These are phyloP conservation scores for Harlomillsia oculata DNA, from an alignment of 1,140 invertebrate species.

Conservation along the genomic window DNA sequence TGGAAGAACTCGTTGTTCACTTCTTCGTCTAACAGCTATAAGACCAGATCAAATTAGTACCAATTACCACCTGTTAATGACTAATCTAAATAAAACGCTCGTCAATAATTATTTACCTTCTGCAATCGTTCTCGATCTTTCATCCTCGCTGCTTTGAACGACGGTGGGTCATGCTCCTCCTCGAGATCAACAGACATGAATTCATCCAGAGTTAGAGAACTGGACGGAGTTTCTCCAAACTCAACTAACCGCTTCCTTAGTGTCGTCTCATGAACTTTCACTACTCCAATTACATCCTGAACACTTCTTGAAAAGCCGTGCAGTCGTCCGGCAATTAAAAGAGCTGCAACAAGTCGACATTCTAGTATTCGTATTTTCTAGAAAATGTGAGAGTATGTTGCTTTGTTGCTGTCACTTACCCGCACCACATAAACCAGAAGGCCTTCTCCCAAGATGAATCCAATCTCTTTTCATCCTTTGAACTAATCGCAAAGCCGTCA, in stretches of 20 bases:
- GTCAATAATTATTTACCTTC: conserved; percentile 45
- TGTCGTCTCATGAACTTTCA: conserved; percentile 91
- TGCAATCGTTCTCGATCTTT: conserved; percentile 72
- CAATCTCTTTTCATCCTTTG: conserved; percentile 97
- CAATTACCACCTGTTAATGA: neutral
- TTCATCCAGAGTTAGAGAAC: conserved; percentile 82
- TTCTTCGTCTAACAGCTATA: conserved; percentile 27
- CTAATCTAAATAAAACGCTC: conserved; percentile 33
- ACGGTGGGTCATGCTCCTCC: conserved; percentile 91
- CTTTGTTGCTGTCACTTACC: no score
- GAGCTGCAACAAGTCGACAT: conserved; percentile 49
- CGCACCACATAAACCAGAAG: conserved; percentile 92
- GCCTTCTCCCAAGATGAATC: conserved; percentile 87
- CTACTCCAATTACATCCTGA: conserved; percentile 84
- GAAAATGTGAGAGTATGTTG: neutral
- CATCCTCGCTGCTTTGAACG: conserved; percentile 78
- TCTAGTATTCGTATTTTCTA: neutral
- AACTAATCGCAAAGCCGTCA: conserved; percentile 84
- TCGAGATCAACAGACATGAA: conserved; percentile 95
- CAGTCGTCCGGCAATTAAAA: conserved; percentile 84
- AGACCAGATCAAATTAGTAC: neutral
- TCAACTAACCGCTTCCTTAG: conserved; percentile 86
- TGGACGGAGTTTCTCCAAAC: conserved; percentile 90
- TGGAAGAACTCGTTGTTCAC: conserved; percentile 52
- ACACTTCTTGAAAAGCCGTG: conserved; percentile 83